Percentiles rank a stretch among this genome's conserved stretches.
These are phyloP conservation scores for Hedya salicella DNA, from an alignment of 2,888 invertebrate genomes.

Conservation along the genomic window DNA sequence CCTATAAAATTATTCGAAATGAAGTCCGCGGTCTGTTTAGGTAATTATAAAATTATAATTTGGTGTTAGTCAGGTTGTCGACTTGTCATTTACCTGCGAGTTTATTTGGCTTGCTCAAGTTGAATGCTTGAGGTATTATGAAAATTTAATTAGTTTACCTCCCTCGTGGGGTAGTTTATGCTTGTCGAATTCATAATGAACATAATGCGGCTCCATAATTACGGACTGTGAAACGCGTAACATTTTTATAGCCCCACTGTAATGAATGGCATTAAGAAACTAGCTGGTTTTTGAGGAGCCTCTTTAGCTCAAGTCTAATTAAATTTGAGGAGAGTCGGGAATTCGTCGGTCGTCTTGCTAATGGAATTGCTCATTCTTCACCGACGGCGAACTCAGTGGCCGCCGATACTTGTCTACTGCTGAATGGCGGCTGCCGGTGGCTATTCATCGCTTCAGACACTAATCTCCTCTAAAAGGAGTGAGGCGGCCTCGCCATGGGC, in stretches of 20 bases:
- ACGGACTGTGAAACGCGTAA: constrained; percentile 31
- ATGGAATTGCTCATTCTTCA: constrained; percentile 52
- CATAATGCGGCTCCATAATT: constrained; percentile 51
- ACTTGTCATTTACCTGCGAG: constrained; percentile 51
- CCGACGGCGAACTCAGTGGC: constrained; percentile 52
- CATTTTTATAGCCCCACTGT: constrained; percentile 36
- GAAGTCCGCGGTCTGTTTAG: background rate
- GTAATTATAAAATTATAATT: constrained; percentile 31
- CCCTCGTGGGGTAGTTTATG: constrained; percentile 54
- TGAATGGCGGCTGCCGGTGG: constrained; percentile 25
- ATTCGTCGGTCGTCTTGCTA: constrained; percentile 41
- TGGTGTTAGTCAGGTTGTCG: constrained; percentile 44
- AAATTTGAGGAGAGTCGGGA: constrained; percentile 36
- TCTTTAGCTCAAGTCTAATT: constrained; percentile 42
- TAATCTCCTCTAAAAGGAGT: constrained; percentile 61
- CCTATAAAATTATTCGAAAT: background rate
- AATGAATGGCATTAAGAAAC: constrained; percentile 40
- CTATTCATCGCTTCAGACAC: constrained; percentile 49
- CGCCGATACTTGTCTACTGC: constrained; percentile 56
- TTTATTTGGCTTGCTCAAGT: constrained; percentile 57
- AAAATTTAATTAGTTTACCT: constrained; percentile 66
- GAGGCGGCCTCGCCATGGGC: constrained; percentile 40
- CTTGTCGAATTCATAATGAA: constrained; percentile 60
- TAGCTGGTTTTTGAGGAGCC: constrained; percentile 43
- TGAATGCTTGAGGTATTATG: constrained; percentile 60